Percentiles rank a stretch among this genome's conserved stretches.
Evolutionary conservation across 1,140 invertebrate genomes (phyloP).

Genomic region (Euwallacea similis): DNA sequence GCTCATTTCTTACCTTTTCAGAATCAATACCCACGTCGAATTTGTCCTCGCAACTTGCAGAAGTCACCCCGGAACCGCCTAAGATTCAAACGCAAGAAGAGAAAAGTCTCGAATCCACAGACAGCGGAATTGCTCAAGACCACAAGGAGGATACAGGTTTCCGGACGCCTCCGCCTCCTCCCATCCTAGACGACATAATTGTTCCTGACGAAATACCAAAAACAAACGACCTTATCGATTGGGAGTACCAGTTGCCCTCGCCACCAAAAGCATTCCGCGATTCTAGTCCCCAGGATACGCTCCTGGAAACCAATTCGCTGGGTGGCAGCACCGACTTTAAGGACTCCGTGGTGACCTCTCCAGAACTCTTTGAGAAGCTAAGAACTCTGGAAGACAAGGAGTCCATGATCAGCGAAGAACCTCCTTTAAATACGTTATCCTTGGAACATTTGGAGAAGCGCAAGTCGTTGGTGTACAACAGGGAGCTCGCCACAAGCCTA

Average conservation of each 20-base stretch:
- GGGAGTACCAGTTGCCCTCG: constrained; percentile 66
- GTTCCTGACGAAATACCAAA: neutral
- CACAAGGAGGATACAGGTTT: constrained; percentile 14
- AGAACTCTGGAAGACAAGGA: constrained; percentile 45
- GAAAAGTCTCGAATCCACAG: constrained; percentile 38
- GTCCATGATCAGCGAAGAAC: constrained; percentile 43
- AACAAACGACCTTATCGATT: constrained; percentile 51
- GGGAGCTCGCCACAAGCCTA: constrained; percentile 53
- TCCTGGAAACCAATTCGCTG: constrained; percentile 41
- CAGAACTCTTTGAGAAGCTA: constrained; percentile 52
- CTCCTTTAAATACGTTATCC: constrained; percentile 47
- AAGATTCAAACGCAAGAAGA: constrained; percentile 16
- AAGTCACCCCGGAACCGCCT: constrained; percentile 11
- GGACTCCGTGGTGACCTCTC: constrained; percentile 51
- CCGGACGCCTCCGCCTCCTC: constrained; percentile 33
- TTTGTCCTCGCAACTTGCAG: constrained; percentile 19
- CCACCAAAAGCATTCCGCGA: constrained; percentile 65
- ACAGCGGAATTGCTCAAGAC: constrained; percentile 40
- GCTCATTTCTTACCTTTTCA: constrained; percentile 31
- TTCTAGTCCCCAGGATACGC: constrained; percentile 49
- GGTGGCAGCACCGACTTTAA: constrained; percentile 37
- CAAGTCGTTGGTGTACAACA: constrained; percentile 52
- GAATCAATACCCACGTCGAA: constrained; percentile 38
- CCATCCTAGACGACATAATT: constrained; percentile 23
- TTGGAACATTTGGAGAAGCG: constrained; percentile 52